Percentiles rank a stretch among this genome's conserved stretches.
phyloP scores from a whole-genome alignment of 2,797 vertebrate species.

The Sebastes glaucus region DNA sequence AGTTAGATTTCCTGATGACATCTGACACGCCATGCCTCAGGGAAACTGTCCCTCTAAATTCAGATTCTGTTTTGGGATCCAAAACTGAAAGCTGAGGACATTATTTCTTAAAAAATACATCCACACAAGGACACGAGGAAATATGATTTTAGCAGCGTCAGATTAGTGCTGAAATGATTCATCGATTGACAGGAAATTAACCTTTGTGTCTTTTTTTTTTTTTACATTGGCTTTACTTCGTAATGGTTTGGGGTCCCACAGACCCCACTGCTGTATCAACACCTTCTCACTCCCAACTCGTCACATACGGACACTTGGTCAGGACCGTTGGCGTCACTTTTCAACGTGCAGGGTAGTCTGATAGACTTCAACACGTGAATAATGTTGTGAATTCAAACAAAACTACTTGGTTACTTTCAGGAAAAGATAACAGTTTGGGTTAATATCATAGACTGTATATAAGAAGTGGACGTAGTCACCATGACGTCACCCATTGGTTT shows the following conservation, averaged over 20 bases:
- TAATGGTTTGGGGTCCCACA: too few relatives aligned
- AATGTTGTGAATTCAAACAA: background rate
- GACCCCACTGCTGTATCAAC: too few relatives aligned
- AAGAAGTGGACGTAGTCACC: too few relatives aligned
- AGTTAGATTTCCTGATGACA: background rate
- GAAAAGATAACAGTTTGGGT: background rate
- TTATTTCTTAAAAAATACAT: background rate
- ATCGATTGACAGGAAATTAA: background rate
- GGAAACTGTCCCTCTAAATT: slow-evolving; percentile 2
- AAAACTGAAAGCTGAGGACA: slow-evolving; percentile 2
- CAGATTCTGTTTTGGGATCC: background rate
- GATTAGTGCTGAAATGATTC: background rate
- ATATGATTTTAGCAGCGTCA: too few relatives aligned
- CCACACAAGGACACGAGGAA: background rate
- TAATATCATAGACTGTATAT: background rate
- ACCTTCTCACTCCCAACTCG: too few relatives aligned
- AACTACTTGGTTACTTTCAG: background rate
- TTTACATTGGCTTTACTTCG: too few relatives aligned
- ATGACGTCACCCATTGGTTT: too few relatives aligned
- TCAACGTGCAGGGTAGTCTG: background rate
- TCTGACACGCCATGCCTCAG: slow-evolving; percentile 1
- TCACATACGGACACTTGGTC: too few relatives aligned
- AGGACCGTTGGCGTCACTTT: background rate
- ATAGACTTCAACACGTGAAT: background rate
- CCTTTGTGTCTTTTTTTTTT: background rate